These are phyloP conservation scores for Scaptomyza hsui DNA, from an alignment of 1,140 invertebrate species.

Conservation along the genomic window DNA sequence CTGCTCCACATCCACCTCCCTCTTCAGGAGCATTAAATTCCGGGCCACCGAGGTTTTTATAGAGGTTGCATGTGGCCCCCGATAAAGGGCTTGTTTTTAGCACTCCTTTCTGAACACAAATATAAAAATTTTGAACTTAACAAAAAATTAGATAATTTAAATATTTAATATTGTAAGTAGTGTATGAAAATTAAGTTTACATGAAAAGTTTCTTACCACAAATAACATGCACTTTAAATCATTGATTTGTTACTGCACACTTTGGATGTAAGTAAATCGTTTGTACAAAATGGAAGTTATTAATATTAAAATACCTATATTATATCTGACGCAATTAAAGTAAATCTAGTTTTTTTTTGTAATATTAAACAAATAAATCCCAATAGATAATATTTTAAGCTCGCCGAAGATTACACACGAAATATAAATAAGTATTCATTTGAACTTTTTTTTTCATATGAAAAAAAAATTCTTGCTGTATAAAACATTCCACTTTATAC, in stretches of 20 bases:
- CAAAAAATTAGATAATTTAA: slow-evolving; percentile 23
- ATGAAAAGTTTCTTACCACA: slow-evolving; percentile 5
- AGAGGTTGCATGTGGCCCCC: slow-evolving; percentile 79
- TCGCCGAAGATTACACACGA: slow-evolving; percentile 1
- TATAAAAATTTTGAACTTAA: slow-evolving; percentile 23
- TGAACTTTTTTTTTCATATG: neutral
- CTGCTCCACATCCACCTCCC: slow-evolving; percentile 65
- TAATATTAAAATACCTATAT: slow-evolving; percentile 26
- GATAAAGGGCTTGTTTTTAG: slow-evolving; percentile 79
- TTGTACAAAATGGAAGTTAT: slow-evolving; percentile 24
- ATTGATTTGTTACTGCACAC: slow-evolving; percentile 5
- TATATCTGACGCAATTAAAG: slow-evolving; percentile 20
- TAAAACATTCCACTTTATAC: slow-evolving; percentile 6
- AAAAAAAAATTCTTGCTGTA: slow-evolving; percentile 7
- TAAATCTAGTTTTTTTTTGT: slow-evolving; percentile 26
- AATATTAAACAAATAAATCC: slow-evolving; percentile 12
- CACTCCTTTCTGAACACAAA: slow-evolving; percentile 75
- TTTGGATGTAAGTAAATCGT: slow-evolving; percentile 17
- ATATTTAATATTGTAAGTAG: slow-evolving; percentile 28
- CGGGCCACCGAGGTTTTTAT: slow-evolving; percentile 83
- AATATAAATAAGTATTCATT: slow-evolving; percentile 8
- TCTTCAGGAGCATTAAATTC: slow-evolving; percentile 79
- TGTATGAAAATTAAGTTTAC: slow-evolving; percentile 2
- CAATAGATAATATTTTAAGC: neutral
- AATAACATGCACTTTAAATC: slow-evolving; percentile 16